Conservation (phyloP, 1,140 invertebrate genomes). For the Vollenhovia emeryi region DNA sequence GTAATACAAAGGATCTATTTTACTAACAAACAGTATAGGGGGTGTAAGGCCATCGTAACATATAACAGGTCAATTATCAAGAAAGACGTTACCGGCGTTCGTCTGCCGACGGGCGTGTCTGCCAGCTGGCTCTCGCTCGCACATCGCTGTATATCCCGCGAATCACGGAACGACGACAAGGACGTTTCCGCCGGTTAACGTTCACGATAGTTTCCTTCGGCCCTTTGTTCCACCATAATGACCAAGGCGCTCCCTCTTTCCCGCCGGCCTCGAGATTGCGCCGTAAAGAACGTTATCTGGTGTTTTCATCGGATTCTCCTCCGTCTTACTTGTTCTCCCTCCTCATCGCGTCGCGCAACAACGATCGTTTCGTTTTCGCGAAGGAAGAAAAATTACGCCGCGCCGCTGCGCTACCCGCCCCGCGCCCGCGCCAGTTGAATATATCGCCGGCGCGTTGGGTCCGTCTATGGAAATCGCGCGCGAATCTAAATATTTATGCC, state of each 20-base stretch:
- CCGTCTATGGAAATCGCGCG: conserved; percentile 58
- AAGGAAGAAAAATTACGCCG: conserved; percentile 50
- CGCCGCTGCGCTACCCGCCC: not conserved
- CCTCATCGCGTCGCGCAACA: conserved; percentile 39
- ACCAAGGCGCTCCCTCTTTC: conserved; percentile 35
- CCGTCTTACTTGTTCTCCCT: conserved; percentile 33
- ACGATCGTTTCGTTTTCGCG: conserved; percentile 57
- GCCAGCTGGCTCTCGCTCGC: conserved; percentile 32
- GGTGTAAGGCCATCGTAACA: conserved; percentile 14
- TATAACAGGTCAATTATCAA: conserved; percentile 54
- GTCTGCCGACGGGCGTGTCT: conserved; percentile 35
- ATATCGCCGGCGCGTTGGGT: conserved; percentile 43
- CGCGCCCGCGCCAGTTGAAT: conserved; percentile 41
- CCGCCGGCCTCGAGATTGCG: conserved; percentile 40
- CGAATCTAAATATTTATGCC: conserved; percentile 59
- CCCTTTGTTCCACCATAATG: conserved; percentile 57
- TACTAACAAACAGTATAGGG: conserved; percentile 4
- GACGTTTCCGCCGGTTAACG: conserved; percentile 48
- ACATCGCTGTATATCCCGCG: not conserved
- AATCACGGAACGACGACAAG: conserved; percentile 35
- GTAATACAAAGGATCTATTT: conserved; percentile 29
- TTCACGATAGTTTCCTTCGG: conserved; percentile 56
- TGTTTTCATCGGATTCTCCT: conserved; percentile 61
- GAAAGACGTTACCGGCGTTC: conserved; percentile 34
- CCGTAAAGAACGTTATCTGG: conserved; percentile 62